Evolutionary conservation across 92 coral and sea anemone genomes (phyloP), one percentile per base, ranked within the genome.

Genomic region (Zoanthus solanderi): DNA sequence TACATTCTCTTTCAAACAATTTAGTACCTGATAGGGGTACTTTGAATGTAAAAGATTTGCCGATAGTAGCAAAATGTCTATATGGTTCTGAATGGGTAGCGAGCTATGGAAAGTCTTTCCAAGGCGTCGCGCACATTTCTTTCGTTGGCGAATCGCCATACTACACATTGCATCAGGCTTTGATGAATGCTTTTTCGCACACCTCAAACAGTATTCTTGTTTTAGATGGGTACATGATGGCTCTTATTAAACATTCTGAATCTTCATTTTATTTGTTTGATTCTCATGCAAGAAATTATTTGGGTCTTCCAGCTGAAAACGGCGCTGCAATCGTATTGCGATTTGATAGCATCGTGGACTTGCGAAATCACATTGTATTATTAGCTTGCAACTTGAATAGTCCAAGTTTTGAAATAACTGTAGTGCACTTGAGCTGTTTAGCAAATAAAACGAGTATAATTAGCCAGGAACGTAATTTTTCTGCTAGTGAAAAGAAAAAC

Each of bases 161-260:
- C 61, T 76, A 76, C 37, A 76, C 80, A 76, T 76, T 76, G 4
- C 42, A 50, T 52, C 80, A 76, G 80, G 65, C 44, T 76, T 76
- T 75, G 65, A 76, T 76, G 65, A 50, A 50, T 76, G 80, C 80
- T n/a, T 76, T 76, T 23, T 76, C 61, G 65, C 80, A 75, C 14
- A 75, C 56, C 56, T 34, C 78, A 47, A 75, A 31, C 58, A 75
- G 58, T 75, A 75, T 46, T 75, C 58, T 75, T 75, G 58, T 75
- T 45, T 75, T 75, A 75, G 78, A 75, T 45, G 78, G 58, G 78
- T 37, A 37, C 42, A 75, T 75, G 60, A 75, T 46, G 28, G 13
- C 78, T 75, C 78, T 75, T 75, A 75, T 75, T n/a, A 75, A 75
- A 47, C 60, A 75, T 17, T 75, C 58, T 75, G 58, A 46, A 46